A percentile compares a stretch with the other conserved stretches of the same genome.
Conservation (phyloP, 2,797 vertebrate species). For the Hylomyscus alleni region DNA sequence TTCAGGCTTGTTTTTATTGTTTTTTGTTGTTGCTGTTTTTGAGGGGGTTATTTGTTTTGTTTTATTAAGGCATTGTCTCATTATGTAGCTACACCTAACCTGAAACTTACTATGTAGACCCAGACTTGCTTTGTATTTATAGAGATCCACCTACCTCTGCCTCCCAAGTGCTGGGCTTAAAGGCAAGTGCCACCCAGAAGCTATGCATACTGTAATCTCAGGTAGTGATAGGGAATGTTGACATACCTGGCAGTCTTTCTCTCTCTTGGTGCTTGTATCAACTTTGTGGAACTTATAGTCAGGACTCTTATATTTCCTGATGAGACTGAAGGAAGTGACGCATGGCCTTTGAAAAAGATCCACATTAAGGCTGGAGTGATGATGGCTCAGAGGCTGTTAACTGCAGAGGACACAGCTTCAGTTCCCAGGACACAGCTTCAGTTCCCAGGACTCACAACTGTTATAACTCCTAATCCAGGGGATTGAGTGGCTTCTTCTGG, state of each 20-base stretch:
- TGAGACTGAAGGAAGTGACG: background rate
- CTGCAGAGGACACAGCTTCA: background rate
- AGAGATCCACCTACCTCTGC: background rate
- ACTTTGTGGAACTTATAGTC: background rate
- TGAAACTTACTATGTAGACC: background rate
- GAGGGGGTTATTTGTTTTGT: background rate
- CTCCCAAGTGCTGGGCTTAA: background rate
- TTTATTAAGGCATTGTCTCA: background rate
- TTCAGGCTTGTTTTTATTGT: background rate
- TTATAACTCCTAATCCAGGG: background rate
- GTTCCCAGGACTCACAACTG: background rate
- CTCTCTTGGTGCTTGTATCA: background rate
- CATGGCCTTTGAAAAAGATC: background rate
- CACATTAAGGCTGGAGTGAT: background rate
- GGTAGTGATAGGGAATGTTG: background rate
- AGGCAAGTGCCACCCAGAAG: background rate
- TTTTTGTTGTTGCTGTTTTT: background rate
- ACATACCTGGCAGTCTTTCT: background rate
- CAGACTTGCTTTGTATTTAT: background rate
- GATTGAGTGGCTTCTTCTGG: background rate
- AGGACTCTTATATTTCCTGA: background rate
- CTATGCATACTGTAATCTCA: background rate
- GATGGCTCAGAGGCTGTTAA: background rate
- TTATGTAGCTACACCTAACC: background rate
- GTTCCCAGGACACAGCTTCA: background rate